Conservation (phyloP, 2,888 invertebrate genomes). For the Pherbina coryleti region DNA sequence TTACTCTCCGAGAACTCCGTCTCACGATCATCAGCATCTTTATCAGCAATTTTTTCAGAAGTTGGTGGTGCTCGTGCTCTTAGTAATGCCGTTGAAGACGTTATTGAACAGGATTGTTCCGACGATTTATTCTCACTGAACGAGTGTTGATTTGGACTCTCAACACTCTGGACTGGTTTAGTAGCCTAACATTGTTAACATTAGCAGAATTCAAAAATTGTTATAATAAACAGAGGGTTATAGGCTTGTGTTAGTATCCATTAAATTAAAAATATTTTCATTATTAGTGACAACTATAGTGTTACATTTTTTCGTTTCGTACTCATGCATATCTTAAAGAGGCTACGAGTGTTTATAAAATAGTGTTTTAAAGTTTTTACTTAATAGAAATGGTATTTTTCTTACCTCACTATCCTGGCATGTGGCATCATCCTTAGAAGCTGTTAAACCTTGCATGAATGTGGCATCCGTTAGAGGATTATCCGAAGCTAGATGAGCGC, state of each 20-base stretch:
- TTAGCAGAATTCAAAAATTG: slow-evolving; percentile 6
- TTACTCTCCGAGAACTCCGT: slow-evolving; percentile 14
- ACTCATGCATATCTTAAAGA: slow-evolving; percentile 27
- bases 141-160: not conserved
- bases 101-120: slow-evolving; percentile 7
- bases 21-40: slow-evolving; percentile 13
- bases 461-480: slow-evolving; percentile 72
- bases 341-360: no score
- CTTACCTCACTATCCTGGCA: slow-evolving; percentile 68
- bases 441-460: slow-evolving; percentile 64
- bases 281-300: slow-evolving; percentile 58
- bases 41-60: slow-evolving; percentile 9
- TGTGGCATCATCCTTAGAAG: slow-evolving; percentile 59
- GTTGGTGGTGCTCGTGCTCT: slow-evolving; percentile 9
- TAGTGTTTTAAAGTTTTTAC: not conserved
- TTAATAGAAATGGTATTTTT: slow-evolving; percentile 14
- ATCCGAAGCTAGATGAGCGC: slow-evolving; percentile 80
- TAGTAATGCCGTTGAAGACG: slow-evolving; percentile 19
- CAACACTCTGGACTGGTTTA: not conserved
- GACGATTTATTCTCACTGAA: not conserved
- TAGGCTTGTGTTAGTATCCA: not conserved
- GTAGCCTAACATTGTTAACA: not conserved
- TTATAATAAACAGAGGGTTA: slow-evolving; percentile 43
- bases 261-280: slow-evolving; percentile 3
- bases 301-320: slow-evolving; percentile 9